These are phyloP conservation scores for Planiliza haematocheilus DNA, from an alignment of 2,113 vertebrate genomes.

Conservation along the genomic window DNA sequence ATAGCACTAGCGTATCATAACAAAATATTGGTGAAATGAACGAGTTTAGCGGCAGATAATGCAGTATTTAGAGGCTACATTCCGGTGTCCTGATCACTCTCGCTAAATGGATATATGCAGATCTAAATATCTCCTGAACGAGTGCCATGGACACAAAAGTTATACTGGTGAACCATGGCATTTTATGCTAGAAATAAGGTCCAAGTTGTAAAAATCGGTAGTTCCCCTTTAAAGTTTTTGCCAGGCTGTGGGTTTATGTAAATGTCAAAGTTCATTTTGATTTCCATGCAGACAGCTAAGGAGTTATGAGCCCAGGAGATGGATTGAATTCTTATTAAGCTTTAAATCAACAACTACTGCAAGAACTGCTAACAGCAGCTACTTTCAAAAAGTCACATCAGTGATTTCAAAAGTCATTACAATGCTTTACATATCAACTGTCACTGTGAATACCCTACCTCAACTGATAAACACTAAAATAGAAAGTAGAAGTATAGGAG, in stretches of 20 bases:
- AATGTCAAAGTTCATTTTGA: slow-evolving; percentile 15
- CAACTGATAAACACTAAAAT: slow-evolving; percentile 9
- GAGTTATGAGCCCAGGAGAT: slow-evolving; percentile 4
- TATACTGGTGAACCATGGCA: no score
- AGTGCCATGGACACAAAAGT: no score
- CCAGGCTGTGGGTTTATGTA: not conserved
- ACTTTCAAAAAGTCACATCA: slow-evolving; percentile 5
- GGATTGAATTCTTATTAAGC: slow-evolving; percentile 16
- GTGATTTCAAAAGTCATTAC: slow-evolving; percentile 11
- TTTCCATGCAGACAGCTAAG: slow-evolving; percentile 19
- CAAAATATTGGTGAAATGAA: no score
- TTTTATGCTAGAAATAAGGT: no score
- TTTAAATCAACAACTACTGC: slow-evolving; percentile 6
- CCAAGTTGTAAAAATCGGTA: no score
- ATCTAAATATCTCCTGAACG: no score
- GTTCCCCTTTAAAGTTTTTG: slow-evolving; percentile 3
- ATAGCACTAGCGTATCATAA: no score
- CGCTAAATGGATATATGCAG: no score
- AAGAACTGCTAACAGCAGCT: not conserved
- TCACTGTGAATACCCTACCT: not conserved
- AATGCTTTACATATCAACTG: slow-evolving; percentile 1
- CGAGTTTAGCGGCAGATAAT: no score
- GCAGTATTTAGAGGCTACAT: no score
- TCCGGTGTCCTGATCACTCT: no score
- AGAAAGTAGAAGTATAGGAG: not conserved